Evolutionary conservation across 2,888 invertebrate genomes (phyloP).

Genomic region (Sinhomidia bicolor): DNA sequence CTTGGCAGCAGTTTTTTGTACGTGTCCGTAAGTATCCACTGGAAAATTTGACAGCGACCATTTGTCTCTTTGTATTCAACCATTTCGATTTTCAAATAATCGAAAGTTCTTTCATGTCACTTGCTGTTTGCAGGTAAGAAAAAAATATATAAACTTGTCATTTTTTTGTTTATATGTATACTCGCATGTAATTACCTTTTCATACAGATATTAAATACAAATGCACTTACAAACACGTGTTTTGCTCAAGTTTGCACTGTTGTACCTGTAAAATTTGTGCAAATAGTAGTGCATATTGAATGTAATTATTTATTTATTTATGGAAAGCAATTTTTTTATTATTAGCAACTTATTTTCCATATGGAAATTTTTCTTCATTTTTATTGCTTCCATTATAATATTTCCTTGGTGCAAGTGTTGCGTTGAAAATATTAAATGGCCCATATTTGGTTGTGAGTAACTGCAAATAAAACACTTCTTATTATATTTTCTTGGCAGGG

Average conservation of each 20-base stretch:
- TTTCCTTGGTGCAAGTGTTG: not conserved
- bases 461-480: not conserved
- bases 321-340: not conserved
- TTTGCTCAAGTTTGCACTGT: too few relatives aligned
- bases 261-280: too few relatives aligned
- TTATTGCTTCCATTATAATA: slow-evolving; percentile 4
- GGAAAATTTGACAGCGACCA: not conserved
- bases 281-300: too few relatives aligned
- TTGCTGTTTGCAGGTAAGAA: not conserved
- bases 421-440: not conserved
- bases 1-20: not conserved
- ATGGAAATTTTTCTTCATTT: not conserved
- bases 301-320: slow-evolving; percentile 19
- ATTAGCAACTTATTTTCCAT: not conserved
- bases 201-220: too few relatives aligned
- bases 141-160: not conserved
- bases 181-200: too few relatives aligned
- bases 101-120: not conserved
- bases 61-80: slow-evolving; percentile 1
- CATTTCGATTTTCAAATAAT: not conserved
- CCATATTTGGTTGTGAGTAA: slow-evolving; percentile 11
- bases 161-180: not conserved
- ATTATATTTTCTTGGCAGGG: slow-evolving; percentile 23
- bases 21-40: slow-evolving; percentile 6
- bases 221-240: too few relatives aligned